Conservation (phyloP, 2,888 invertebrate genomes). For the Ophion costatus region DNA sequence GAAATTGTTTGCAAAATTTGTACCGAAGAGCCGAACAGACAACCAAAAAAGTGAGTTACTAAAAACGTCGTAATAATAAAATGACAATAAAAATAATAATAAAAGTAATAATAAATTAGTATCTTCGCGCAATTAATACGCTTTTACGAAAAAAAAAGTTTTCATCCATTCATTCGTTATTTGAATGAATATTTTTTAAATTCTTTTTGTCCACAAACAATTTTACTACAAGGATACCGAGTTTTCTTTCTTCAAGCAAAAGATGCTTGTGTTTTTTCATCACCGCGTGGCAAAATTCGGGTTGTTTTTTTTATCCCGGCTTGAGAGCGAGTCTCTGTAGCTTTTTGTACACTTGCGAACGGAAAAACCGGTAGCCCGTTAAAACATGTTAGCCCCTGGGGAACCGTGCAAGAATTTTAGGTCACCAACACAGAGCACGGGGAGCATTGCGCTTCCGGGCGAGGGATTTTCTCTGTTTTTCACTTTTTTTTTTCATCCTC, state of each 20-base stretch:
- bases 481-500: conserved; percentile 60
- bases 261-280: not conserved
- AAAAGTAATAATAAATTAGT: too few relatives aligned
- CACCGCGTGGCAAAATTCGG: conserved; percentile 7
- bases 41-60: not conserved
- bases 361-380: not conserved
- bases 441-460: conserved; percentile 26
- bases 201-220: not conserved
- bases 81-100: too few relatives aligned
- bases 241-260: not conserved
- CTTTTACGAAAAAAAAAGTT: not conserved
- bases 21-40: too few relatives aligned
- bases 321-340: not conserved
- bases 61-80: too few relatives aligned
- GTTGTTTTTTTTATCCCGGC: not conserved
- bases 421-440: conserved; percentile 49
- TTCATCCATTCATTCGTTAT: not conserved
- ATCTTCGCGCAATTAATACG: not conserved
- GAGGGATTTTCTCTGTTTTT: conserved; percentile 40
- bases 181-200: not conserved
- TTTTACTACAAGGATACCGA: not conserved
- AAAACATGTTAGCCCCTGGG: conserved; percentile 43
- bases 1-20: too few relatives aligned
- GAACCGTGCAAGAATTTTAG: conserved; percentile 56
- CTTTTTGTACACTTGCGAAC: conserved; percentile 7